Percentiles rank a stretch among this genome's conserved stretches.
Evolutionary conservation across 2,888 invertebrate species (phyloP).

Genomic region (Bembecia ichneumoniformis): DNA sequence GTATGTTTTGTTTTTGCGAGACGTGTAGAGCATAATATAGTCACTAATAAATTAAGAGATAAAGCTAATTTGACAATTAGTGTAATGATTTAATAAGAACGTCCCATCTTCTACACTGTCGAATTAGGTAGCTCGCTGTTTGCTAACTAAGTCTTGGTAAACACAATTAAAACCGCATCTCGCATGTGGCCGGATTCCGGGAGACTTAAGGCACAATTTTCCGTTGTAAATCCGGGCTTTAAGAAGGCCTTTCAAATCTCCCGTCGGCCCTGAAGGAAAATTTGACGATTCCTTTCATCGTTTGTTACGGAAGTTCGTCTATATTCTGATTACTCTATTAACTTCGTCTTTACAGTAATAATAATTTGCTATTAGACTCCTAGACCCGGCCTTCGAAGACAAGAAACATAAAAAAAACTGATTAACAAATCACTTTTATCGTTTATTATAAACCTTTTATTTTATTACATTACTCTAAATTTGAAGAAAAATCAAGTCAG

Average conservation of each 20-base stretch:
- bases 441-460: too few relatives aligned
- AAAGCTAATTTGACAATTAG: neutral
- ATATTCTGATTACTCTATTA: constrained; percentile 10
- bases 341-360: neutral
- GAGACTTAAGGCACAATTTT: constrained; percentile 52
- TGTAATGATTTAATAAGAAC: constrained; percentile 22
- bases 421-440: too few relatives aligned
- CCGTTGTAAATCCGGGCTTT: constrained; percentile 48
- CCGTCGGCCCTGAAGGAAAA: constrained; percentile 32
- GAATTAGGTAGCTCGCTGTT: constrained; percentile 48
- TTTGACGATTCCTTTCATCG: constrained; percentile 24
- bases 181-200: constrained; percentile 49
- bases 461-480: too few relatives aligned
- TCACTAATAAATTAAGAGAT: too few relatives aligned
- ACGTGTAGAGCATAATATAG: too few relatives aligned
- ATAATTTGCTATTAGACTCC: neutral
- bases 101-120: constrained; percentile 25
- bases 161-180: constrained; percentile 61
- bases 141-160: constrained; percentile 51
- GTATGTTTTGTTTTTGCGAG: too few relatives aligned
- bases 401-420: too few relatives aligned
- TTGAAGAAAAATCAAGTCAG: too few relatives aligned
- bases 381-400: too few relatives aligned
- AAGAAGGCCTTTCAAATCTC: constrained; percentile 40
- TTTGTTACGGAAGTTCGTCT: constrained; percentile 10